Evolutionary conservation across 2,888 invertebrate genomes (phyloP).

Genomic region (Campoletis raptor): DNA sequence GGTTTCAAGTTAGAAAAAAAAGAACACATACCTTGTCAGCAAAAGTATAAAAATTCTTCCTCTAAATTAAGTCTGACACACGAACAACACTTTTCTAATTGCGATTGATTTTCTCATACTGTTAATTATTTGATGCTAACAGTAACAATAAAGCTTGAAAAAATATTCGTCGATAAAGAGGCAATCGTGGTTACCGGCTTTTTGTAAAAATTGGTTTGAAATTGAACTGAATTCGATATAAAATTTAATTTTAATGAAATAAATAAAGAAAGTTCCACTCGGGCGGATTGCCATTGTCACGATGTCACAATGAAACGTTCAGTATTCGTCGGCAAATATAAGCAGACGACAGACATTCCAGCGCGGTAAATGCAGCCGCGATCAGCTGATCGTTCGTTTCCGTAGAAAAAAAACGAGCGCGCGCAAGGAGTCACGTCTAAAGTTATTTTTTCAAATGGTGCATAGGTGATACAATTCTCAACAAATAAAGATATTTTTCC

Average conservation of each 20-base stretch:
- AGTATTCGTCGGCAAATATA: background rate
- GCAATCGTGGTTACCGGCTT: conserved; percentile 8
- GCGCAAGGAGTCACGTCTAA: background rate
- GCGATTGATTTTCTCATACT: background rate
- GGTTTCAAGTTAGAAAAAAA: background rate
- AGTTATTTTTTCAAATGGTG: background rate
- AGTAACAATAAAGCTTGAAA: no score
- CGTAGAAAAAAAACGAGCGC: conserved; percentile 7
- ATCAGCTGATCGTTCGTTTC: conserved; percentile 58
- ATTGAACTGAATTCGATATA: background rate
- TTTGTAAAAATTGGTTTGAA: background rate
- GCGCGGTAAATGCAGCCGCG: background rate
- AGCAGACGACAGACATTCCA: conserved; percentile 51
- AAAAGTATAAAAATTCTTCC: background rate
- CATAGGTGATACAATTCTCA: background rate
- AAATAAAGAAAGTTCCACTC: background rate
- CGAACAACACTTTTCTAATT: background rate
- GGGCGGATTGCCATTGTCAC: background rate
- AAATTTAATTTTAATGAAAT: no score
- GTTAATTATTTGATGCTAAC: no score
- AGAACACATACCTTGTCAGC: background rate
- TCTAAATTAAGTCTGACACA: background rate
- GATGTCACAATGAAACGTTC: background rate
- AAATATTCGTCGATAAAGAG: background rate
- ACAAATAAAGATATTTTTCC: background rate